Evolutionary conservation across 2,797 vertebrate species (phyloP), one percentile per base, ranked within the genome.

Genomic region (Buceros bicornis): DNA sequence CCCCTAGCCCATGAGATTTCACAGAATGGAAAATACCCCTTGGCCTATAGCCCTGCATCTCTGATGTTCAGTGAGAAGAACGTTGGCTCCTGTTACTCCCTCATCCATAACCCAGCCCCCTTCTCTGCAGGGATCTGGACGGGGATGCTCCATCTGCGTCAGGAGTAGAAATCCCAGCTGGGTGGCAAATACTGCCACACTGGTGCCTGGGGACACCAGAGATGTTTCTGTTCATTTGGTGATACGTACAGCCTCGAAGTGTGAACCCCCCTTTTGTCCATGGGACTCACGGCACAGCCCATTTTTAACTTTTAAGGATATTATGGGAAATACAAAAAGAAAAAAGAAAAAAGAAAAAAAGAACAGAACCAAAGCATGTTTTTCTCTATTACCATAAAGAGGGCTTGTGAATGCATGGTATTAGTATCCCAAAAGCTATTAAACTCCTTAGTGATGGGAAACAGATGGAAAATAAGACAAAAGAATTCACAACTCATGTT

Each of bases 391-490:
- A 92, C 95, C 93, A 96, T 80, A 97, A 96, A 96, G 96, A 97
- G 82, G 69, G 91, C 69, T 95, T 93, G 96, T 97, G 97, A 97
- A 96, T 96, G 97, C 92, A 94, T 77, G 95, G 93, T 88, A 85
- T 96, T 97, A 96, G 93, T 95, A 98, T 96, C 92, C 96, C 94
- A 92, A 97, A 98, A 97, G 90, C 97, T 97, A 94, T 97, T 98
- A 97, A 98, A 98, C 90, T 96, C 90, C 91, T 90, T 90, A 87
- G 92, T 97, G 97, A 98, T 98, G 97, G 90, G 97, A 98, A 98
- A 97, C 98, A 98, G 97, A 98, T 98, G 98, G 96, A 95, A 97
- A 98, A 97, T 97, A 98, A 98, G 98, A 98, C 97, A 98, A 98
- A 98, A 98, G 97, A 98, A 98, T 97, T 98, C 98, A 98, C 98